A percentile compares a stretch with the other conserved stretches of the same genome.
These are phyloP conservation scores for Melinopterus prodromus DNA, from an alignment of 2,888 invertebrate genomes.

Conservation along the genomic window DNA sequence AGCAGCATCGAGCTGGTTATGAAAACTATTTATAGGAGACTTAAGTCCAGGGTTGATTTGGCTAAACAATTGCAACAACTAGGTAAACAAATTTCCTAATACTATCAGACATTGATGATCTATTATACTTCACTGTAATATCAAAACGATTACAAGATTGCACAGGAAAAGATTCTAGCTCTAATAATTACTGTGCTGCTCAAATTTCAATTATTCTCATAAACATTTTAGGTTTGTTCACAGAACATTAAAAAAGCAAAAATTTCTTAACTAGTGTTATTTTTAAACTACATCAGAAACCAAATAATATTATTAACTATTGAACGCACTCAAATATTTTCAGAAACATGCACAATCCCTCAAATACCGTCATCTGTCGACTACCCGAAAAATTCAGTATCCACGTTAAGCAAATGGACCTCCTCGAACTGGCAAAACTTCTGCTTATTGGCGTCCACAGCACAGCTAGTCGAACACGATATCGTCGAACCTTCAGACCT, in stretches of 20 bases:
- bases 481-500: slow-evolving; percentile 71
- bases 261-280: too few species aligned
- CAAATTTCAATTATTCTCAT: too few species aligned
- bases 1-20: slow-evolving; percentile 81
- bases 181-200: too few species aligned
- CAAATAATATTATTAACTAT: too few species aligned
- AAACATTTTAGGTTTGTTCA: too few species aligned
- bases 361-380: slow-evolving; percentile 51
- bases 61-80: slow-evolving; percentile 78
- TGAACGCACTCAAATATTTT: too few species aligned
- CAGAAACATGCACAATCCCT: slow-evolving; percentile 54
- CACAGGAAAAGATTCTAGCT: too few species aligned
- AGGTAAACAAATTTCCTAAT: slow-evolving; percentile 56
- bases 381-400: slow-evolving; percentile 63
- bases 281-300: too few species aligned
- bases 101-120: too few species aligned
- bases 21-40: slow-evolving; percentile 74
- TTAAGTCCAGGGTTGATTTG: slow-evolving; percentile 78
- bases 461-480: slow-evolving; percentile 65
- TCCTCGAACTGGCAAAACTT: slow-evolving; percentile 75
- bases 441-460: slow-evolving; percentile 64
- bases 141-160: slow-evolving; percentile 39
- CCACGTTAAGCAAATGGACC: slow-evolving; percentile 75
- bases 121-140: slow-evolving; percentile 8
- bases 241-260: too few species aligned